A percentile compares a stretch with the other conserved stretches of the same genome.
These are phyloP conservation scores for Enteromius paludinosus DNA, from an alignment of 2,797 vertebrate species.

Conservation along the genomic window DNA sequence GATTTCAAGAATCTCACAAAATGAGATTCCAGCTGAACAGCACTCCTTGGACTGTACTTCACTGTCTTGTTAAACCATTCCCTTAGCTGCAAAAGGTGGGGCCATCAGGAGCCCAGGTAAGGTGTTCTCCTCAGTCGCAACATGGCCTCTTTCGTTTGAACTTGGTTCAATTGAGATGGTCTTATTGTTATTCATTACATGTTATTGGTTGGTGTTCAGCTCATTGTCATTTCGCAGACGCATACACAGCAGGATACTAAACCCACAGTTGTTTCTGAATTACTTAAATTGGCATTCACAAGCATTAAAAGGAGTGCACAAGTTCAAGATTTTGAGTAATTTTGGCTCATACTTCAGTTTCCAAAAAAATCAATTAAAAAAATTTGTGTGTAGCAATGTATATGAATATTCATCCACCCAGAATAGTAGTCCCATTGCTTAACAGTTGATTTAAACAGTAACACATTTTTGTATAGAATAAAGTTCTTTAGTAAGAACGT, in stretches of 20 bases:
- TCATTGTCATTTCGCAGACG: slow-evolving; percentile 68
- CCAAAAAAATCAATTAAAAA: neutral
- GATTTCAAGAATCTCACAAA: slow-evolving; percentile 40
- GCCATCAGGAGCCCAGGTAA: slow-evolving; percentile 83
- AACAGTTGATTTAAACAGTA: neutral
- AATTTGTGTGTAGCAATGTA: neutral
- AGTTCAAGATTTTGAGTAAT: neutral
- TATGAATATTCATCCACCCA: neutral
- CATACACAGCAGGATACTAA: slow-evolving; percentile 78
- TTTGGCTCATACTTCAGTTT: neutral
- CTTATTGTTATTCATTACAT: slow-evolving; percentile 59
- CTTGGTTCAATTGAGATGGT: slow-evolving; percentile 43
- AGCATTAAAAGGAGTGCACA: neutral
- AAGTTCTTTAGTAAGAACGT: neutral
- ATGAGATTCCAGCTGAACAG: slow-evolving; percentile 48
- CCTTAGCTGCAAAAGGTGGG: slow-evolving; percentile 87
- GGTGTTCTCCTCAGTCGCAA: slow-evolving; percentile 72
- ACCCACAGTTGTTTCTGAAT: slow-evolving; percentile 49
- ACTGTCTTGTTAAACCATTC: slow-evolving; percentile 86
- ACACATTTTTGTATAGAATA: neutral
- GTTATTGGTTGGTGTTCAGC: slow-evolving; percentile 65
- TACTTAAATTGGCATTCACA: neutral
- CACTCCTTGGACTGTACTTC: slow-evolving; percentile 79
- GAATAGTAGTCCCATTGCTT: neutral
- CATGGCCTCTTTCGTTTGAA: slow-evolving; percentile 66